Conservation (phyloP, 2,888 invertebrate species). For the Himalopsyche anomala region DNA sequence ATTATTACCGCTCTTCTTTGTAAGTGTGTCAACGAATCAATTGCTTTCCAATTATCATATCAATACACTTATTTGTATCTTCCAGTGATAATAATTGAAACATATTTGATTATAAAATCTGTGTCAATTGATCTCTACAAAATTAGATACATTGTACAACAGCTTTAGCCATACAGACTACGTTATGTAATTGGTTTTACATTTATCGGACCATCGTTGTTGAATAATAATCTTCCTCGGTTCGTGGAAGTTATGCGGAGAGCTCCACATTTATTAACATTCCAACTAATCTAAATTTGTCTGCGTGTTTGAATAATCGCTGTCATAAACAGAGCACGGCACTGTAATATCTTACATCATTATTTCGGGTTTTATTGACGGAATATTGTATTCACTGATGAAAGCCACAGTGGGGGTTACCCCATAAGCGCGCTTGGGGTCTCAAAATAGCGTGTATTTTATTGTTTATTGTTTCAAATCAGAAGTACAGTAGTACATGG, state of each 20-base stretch:
- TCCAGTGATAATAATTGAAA: not conserved
- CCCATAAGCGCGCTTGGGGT: too few species aligned
- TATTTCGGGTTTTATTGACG: not conserved
- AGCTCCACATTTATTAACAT: too few species aligned
- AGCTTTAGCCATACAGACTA: not conserved
- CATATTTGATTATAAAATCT: not conserved
- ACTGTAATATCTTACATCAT: too few species aligned
- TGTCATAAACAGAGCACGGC: not conserved
- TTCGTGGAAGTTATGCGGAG: too few species aligned
- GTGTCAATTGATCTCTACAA: slow-evolving; percentile 4
- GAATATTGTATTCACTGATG: not conserved
- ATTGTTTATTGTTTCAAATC: too few species aligned
- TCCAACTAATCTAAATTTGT: too few species aligned
- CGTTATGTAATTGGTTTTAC: not conserved
- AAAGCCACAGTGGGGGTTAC: not conserved
- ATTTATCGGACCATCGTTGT: too few species aligned
- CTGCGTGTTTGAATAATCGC: not conserved
- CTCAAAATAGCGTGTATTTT: too few species aligned
- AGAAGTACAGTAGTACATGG: too few species aligned
- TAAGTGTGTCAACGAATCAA: not conserved
- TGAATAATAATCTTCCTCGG: too few species aligned
- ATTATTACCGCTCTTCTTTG: not conserved
- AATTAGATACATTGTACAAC: not conserved
- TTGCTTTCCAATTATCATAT: slow-evolving; percentile 8
- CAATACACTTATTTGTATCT: not conserved